Percentiles rank a stretch among this genome's conserved stretches.
phyloP scores from a whole-genome alignment of 2,113 vertebrate species.

The Colius striatus region DNA sequence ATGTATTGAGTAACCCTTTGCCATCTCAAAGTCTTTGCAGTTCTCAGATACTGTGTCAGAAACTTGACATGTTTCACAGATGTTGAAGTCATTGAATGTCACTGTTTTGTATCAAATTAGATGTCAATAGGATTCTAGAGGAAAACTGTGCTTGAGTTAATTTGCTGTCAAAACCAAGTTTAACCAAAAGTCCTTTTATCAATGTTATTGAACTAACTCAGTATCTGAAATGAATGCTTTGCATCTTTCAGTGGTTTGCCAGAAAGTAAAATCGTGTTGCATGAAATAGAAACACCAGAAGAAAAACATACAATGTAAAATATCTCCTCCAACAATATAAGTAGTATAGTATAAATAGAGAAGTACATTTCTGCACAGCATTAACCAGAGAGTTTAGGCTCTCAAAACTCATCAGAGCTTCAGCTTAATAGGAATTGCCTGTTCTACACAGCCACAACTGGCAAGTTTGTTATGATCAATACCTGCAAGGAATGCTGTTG shows the following conservation, averaged over 20 bases:
- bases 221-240: not conserved
- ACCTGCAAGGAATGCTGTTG: not conserved
- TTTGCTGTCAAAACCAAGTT: not conserved
- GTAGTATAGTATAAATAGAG: not conserved
- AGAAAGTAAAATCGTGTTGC: not conserved
- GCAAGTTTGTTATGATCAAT: not conserved
- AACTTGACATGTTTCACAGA: not conserved
- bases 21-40: not conserved
- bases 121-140: not conserved
- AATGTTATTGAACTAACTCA: not conserved
- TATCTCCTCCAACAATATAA: not conserved
- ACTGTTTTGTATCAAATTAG: not conserved
- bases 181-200: not conserved
- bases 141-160: not conserved
- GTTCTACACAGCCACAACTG: not conserved
- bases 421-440: not conserved
- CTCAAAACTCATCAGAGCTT: not conserved
- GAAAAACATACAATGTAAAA: not conserved
- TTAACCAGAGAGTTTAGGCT: not conserved
- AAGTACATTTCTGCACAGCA: not conserved
- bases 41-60: not conserved
- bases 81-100: not conserved
- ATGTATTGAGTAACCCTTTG: not conserved
- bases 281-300: not conserved
- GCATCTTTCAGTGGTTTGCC: not conserved